Evolutionary conservation across 2,797 vertebrate species (phyloP).

Genomic region (Thaleichthys pacificus): DNA sequence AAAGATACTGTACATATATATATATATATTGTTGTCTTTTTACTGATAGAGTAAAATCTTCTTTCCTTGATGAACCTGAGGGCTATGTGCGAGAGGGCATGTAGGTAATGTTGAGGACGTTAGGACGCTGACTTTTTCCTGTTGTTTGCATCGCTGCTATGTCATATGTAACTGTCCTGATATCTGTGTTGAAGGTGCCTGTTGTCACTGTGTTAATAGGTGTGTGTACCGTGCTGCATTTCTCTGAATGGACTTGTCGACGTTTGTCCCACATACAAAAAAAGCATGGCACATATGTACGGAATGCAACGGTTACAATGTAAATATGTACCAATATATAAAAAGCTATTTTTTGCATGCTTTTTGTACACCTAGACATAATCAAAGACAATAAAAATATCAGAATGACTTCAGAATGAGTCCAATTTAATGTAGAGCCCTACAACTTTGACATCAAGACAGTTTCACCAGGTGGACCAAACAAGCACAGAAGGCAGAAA

Average conservation of each 20-base stretch:
- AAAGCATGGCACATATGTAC: conserved; percentile 74
- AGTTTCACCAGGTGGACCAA: background rate
- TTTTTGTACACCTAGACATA: conserved; percentile 83
- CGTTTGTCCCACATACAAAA: conserved; percentile 37
- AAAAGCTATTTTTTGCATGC: conserved; percentile 94
- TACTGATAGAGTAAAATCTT: background rate
- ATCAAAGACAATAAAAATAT: conserved; percentile 73
- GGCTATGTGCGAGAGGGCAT: background rate
- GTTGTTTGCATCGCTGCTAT: conserved; percentile 42
- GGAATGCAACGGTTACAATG: conserved; percentile 74
- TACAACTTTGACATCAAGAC: background rate
- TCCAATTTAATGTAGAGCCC: background rate
- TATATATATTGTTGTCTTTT: background rate
- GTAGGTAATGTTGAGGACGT: conserved; percentile 29
- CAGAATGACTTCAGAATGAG: conserved; percentile 24
- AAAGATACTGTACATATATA: background rate
- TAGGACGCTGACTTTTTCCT: conserved; percentile 15
- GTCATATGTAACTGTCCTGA: conserved; percentile 41
- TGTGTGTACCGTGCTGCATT: conserved; percentile 50
- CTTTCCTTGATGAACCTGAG: conserved; percentile 19
- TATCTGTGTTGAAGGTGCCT: conserved; percentile 49
- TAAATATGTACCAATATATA: conserved; percentile 90
- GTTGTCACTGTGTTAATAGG: conserved; percentile 46
- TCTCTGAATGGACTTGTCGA: conserved; percentile 62
- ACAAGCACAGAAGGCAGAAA: background rate